Conservation (phyloP, 1,140 invertebrate species). For the Cherax quadricarinatus region DNA sequence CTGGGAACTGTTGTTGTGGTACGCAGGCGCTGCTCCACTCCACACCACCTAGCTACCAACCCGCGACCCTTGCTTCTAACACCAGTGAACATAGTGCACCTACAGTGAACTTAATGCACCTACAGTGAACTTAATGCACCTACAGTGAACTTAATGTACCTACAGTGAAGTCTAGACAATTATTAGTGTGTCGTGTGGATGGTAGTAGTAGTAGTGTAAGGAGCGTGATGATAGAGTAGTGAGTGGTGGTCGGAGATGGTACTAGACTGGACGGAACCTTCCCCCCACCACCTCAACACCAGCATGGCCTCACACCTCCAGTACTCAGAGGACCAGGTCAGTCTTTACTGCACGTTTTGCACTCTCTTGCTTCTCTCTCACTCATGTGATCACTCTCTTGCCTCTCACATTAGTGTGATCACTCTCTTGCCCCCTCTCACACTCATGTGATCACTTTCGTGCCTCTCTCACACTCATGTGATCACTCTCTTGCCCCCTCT, state of each 20-base stretch:
- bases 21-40: conserved; percentile 7
- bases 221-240: neutral
- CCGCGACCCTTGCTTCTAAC: conserved; percentile 15
- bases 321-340: conserved; percentile 62
- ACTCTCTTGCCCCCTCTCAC: neutral
- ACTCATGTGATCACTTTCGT: neutral
- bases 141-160: too few relatives aligned
- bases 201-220: neutral
- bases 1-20: conserved; percentile 58
- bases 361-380: neutral
- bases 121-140: neutral
- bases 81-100: neutral
- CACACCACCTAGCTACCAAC: conserved; percentile 27
- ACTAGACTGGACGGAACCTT: conserved; percentile 54
- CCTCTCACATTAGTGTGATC: neutral
- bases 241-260: conserved; percentile 40
- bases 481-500: neutral
- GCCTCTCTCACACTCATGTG: neutral
- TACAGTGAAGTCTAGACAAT: neutral
- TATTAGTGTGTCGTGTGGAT: neutral
- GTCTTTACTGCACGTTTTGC: neutral
- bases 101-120: neutral
- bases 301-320: conserved; percentile 62
- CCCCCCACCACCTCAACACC: conserved; percentile 2
- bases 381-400: neutral